Percentiles rank a stretch among this genome's conserved stretches.
Conservation (phyloP, 2,797 vertebrate genomes). For the Sarcoramphus papa region DNA sequence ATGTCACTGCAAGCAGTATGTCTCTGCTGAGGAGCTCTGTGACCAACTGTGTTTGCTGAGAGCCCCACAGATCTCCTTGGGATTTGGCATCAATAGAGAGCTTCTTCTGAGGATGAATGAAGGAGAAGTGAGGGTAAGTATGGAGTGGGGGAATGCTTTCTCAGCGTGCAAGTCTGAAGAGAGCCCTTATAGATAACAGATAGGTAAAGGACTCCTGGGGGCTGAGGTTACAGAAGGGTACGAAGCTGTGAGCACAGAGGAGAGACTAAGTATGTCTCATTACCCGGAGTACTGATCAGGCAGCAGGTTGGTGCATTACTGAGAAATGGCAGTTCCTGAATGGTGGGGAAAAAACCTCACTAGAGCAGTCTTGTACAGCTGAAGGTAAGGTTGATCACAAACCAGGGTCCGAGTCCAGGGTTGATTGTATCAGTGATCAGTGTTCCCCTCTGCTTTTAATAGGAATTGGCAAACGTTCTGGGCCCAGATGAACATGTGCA, state of each 20-base stretch:
- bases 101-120: slow-evolving; percentile 75
- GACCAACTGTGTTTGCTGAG: slow-evolving; percentile 80
- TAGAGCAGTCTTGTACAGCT: background rate
- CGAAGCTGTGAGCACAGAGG: background rate
- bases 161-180: background rate
- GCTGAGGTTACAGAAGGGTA: background rate
- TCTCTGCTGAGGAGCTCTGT: slow-evolving; percentile 89
- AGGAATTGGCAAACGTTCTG: slow-evolving; percentile 80
- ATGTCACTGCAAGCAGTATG: slow-evolving; percentile 83
- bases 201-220: background rate
- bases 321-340: background rate
- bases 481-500: slow-evolving; percentile 82
- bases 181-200: background rate
- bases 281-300: background rate
- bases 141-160: slow-evolving; percentile 35
- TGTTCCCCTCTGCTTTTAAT: background rate
- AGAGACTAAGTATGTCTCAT: background rate
- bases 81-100: slow-evolving; percentile 69
- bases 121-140: slow-evolving; percentile 56
- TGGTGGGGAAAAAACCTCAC: accelerated
- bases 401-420: background rate
- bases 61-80: slow-evolving; percentile 78
- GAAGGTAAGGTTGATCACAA: background rate
- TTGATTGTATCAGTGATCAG: background rate
- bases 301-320: background rate